These are phyloP conservation scores for Laterallus jamaicensis DNA, from an alignment of 2,113 vertebrate species.

Conservation along the genomic window DNA sequence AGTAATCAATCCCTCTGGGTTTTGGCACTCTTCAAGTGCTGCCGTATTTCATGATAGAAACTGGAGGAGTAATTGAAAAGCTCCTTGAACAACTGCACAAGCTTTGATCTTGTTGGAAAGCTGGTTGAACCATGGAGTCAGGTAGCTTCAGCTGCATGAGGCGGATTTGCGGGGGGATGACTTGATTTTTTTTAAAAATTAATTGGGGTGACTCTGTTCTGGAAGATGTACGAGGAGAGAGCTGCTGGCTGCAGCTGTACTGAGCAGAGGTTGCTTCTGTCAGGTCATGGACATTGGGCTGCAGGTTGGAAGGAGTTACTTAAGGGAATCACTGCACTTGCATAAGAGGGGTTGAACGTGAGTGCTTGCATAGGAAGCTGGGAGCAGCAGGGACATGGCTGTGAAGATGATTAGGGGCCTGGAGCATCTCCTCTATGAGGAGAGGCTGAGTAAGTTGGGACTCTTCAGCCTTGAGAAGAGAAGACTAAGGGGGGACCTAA, in stretches of 20 bases:
- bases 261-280: background rate
- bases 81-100: background rate
- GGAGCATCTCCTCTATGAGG: no score
- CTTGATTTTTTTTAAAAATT: background rate
- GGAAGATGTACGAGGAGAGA: background rate
- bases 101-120: conserved; percentile 26
- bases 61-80: conserved; percentile 20
- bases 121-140: background rate
- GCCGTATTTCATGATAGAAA: conserved; percentile 22
- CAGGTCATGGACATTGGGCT: rapidly evolving
- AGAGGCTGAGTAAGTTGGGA: no score
- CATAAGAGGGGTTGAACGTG: background rate
- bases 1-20: conserved; percentile 16
- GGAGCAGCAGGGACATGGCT: background rate
- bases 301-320: background rate
- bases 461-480: no score
- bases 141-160: background rate
- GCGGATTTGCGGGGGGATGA: background rate
- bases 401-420: no score
- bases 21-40: conserved; percentile 1
- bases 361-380: background rate
- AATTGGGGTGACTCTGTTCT: background rate
- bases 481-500: no score
- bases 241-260: background rate
- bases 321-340: background rate